Percentiles rank a stretch among this genome's conserved stretches.
phyloP scores from a whole-genome alignment of 2,888 invertebrate species.

The Rhopalosiphum nymphaeae region DNA sequence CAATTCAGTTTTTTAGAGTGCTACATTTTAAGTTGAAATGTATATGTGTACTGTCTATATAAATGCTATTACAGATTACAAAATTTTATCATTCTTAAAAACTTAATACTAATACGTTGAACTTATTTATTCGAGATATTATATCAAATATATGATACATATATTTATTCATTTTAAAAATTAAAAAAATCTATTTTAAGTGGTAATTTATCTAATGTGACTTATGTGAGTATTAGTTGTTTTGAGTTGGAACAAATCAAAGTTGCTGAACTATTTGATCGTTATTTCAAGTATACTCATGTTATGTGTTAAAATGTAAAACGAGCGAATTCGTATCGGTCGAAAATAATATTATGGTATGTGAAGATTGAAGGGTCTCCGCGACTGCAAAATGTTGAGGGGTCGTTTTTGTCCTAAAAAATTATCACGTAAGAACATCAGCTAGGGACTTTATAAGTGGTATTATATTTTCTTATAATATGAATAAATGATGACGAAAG shows the following conservation, averaged over 20 bases:
- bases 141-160: not conserved
- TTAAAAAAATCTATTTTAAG: not conserved
- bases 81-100: not conserved
- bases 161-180: not conserved
- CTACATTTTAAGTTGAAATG: not conserved
- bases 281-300: not conserved
- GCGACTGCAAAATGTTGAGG: not conserved
- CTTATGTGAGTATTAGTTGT: not conserved
- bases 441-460: not conserved
- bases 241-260: not conserved
- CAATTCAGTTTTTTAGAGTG: not conserved
- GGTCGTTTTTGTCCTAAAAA: not conserved
- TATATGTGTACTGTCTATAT: not conserved
- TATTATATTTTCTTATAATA: not conserved
- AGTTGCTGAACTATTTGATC: not conserved
- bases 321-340: slow-evolving; percentile 4
- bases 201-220: not conserved
- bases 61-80: not conserved
- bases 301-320: not conserved
- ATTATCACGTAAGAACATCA: not conserved
- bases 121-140: not conserved
- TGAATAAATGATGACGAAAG: not conserved
- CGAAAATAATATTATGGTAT: not conserved
- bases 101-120: not conserved
- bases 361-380: not conserved